Conservation (phyloP, 2,113 vertebrate genomes). For the Phyllostomus discolor region DNA sequence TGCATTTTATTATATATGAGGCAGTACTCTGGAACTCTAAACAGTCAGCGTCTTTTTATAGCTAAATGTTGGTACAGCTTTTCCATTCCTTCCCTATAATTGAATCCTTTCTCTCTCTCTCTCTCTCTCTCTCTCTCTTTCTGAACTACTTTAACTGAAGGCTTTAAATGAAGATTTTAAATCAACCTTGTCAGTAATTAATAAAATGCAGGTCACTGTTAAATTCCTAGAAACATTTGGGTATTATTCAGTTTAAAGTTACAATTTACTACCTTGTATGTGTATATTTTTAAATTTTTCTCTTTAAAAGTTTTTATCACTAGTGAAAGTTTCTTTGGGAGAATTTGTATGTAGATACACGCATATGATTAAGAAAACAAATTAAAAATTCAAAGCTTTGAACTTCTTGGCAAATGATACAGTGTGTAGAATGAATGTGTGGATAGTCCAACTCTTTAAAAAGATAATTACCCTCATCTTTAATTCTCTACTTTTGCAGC, state of each 20-base stretch:
- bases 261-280: background rate
- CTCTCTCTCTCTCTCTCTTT: too few relatives aligned
- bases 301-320: constrained; percentile 32
- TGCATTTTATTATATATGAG: constrained; percentile 20
- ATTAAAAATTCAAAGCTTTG: background rate
- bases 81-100: constrained; percentile 25
- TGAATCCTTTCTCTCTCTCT: background rate
- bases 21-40: background rate
- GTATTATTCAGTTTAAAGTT: background rate
- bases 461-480: constrained; percentile 35
- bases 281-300: constrained; percentile 26
- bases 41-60: background rate
- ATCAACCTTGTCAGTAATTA: constrained; percentile 2
- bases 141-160: too few relatives aligned
- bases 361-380: constrained; percentile 34
- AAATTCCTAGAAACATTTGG: constrained; percentile 22
- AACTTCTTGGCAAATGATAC: background rate
- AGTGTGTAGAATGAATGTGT: background rate
- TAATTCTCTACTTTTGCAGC: constrained; percentile 43
- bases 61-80: background rate
- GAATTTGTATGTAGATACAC: background rate
- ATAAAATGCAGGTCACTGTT: background rate
- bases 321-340: background rate
- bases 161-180: constrained; percentile 16
- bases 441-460: background rate